Percentiles rank a stretch among this genome's conserved stretches.
phyloP scores from a whole-genome alignment of 2,888 invertebrate genomes.

The Drosophila pseudotakahashii region DNA sequence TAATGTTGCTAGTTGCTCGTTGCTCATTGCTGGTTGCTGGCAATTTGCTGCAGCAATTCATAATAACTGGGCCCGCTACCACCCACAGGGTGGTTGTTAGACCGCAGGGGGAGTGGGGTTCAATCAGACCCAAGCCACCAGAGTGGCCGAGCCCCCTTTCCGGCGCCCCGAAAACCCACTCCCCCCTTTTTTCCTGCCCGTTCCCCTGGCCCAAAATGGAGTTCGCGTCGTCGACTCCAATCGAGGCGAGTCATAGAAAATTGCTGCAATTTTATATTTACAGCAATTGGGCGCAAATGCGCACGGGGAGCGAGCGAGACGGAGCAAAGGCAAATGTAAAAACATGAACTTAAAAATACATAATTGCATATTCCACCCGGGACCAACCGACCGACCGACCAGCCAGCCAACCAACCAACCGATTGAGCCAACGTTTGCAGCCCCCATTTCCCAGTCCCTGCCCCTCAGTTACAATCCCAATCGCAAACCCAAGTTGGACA shows the following conservation, averaged over 20 bases:
- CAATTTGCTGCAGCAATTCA: constrained; percentile 77
- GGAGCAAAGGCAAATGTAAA: constrained; percentile 63
- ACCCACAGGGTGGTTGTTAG: constrained; percentile 79
- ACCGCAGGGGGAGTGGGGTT: constrained; percentile 32
- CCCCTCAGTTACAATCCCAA: constrained; percentile 11
- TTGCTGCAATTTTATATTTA: constrained; percentile 80
- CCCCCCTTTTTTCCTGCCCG: not conserved
- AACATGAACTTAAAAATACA: constrained; percentile 80
- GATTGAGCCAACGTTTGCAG: constrained; percentile 34
- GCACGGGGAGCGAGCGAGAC: constrained; percentile 32
- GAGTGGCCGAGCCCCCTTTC: constrained; percentile 40
- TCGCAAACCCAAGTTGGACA: constrained; percentile 52
- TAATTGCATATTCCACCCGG: constrained; percentile 77
- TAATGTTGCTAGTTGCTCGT: constrained; percentile 31
- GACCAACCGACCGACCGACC: constrained; percentile 30
- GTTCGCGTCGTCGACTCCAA: constrained; percentile 71
- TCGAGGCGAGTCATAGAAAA: constrained; percentile 78
- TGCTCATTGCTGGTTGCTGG: constrained; percentile 38
- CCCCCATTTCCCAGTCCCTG: constrained; percentile 21
- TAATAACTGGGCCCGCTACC: constrained; percentile 75
- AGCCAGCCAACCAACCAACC: constrained; percentile 15
- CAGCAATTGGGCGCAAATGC: constrained; percentile 79
- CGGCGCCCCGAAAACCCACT: not conserved
- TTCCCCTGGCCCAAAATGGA: constrained; percentile 14
- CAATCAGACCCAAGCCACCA: constrained; percentile 56